These are phyloP conservation scores for Eupithecia subumbrata DNA, from an alignment of 2,888 invertebrate species.

Conservation along the genomic window DNA sequence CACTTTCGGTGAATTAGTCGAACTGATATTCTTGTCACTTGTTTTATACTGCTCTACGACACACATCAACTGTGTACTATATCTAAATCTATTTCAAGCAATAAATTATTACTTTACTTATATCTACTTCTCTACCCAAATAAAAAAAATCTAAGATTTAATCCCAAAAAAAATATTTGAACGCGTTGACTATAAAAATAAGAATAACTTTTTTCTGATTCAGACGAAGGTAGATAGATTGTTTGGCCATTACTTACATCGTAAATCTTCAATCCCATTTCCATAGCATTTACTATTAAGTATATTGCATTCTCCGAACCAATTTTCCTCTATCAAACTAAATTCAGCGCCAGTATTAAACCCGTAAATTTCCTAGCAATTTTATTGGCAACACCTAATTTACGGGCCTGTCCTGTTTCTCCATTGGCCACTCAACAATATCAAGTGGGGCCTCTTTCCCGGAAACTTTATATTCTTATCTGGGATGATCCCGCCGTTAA, in stretches of 20 bases:
- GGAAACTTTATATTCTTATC: constrained; percentile 34
- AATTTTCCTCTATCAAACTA: neutral
- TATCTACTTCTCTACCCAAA: neutral
- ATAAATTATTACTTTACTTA: neutral
- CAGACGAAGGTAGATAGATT: neutral
- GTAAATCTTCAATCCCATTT: neutral
- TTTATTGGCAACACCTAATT: constrained; percentile 21
- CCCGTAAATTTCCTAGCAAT: constrained; percentile 7
- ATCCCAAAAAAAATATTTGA: too few species aligned
- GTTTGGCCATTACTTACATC: neutral
- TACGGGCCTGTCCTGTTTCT: constrained; percentile 14
- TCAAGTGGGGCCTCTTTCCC: constrained; percentile 16
- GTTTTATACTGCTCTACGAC: neutral
- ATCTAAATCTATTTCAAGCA: neutral
- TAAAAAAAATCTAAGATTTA: too few species aligned
- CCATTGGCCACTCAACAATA: constrained; percentile 21
- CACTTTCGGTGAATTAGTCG: neutral
- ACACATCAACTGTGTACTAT: too few species aligned
- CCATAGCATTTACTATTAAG: neutral
- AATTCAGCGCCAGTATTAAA: constrained; percentile 10
- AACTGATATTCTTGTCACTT: neutral
- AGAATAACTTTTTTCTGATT: neutral
- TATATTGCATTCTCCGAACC: neutral
- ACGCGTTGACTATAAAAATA: neutral
- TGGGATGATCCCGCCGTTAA: constrained; percentile 37